A percentile compares a stretch with the other conserved stretches of the same genome.
Conservation (phyloP, 2,113 vertebrate species). For the Sisor rabdophorus region DNA sequence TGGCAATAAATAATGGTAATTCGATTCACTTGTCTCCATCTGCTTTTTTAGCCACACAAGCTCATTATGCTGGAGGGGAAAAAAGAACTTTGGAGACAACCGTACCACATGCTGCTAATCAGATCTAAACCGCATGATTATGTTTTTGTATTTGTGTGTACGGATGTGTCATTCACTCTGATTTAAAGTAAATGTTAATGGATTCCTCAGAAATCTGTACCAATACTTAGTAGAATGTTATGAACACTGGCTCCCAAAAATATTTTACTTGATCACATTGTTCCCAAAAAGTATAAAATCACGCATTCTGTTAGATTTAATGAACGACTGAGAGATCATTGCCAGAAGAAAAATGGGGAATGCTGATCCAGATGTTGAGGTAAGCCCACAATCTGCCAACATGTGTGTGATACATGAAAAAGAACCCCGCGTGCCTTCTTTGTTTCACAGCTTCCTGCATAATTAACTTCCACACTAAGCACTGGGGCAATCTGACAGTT, state of each 20-base stretch:
- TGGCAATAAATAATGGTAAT: constrained; percentile 25
- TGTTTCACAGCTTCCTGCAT: constrained; percentile 29
- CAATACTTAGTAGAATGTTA: constrained; percentile 3
- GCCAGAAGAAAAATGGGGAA: not conserved
- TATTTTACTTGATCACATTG: not conserved
- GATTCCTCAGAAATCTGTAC: not conserved
- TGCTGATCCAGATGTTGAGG: not conserved
- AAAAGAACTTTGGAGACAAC: constrained; percentile 22
- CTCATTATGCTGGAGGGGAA: constrained; percentile 40
- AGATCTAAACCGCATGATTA: constrained; percentile 15
- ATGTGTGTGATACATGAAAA: constrained; percentile 24
- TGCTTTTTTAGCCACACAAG: constrained; percentile 53
- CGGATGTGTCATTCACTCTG: not conserved
- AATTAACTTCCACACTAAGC: constrained; percentile 39
- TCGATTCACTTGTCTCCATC: constrained; percentile 20
- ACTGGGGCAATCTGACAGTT: constrained; percentile 21
- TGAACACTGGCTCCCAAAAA: not conserved
- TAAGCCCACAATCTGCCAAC: constrained; percentile 13
- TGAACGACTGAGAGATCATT: not conserved
- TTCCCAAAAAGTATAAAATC: not conserved
- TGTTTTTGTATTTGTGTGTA: constrained; percentile 14
- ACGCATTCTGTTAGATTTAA: not conserved
- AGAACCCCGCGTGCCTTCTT: not conserved
- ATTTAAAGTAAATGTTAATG: not conserved
- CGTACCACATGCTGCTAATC: constrained; percentile 32